phyloP scores from a whole-genome alignment of 1,140 invertebrate genomes.

The Sycophaga agraensis region DNA sequence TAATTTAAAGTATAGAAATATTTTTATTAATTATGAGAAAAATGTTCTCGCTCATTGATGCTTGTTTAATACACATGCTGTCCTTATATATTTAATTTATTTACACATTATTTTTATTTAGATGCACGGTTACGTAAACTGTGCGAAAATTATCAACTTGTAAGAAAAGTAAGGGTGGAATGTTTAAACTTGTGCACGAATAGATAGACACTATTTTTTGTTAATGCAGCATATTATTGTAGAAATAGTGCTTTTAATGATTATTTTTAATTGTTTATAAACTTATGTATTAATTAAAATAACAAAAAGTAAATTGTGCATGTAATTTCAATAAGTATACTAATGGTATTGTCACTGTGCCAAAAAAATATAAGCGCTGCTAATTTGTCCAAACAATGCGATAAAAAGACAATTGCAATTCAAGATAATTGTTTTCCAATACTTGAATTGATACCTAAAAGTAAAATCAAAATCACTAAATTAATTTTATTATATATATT shows the following conservation, averaged over 20 bases:
- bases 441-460: slow-evolving; percentile 13
- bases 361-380: slow-evolving; percentile 10
- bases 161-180: too few relatives aligned
- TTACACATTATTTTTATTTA: too few relatives aligned
- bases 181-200: too few relatives aligned
- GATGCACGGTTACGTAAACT: too few relatives aligned
- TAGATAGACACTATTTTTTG: too few relatives aligned
- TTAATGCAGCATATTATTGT: too few relatives aligned
- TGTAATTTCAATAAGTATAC: slow-evolving; percentile 13
- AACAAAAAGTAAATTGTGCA: background rate
- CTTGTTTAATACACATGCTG: slow-evolving; percentile 5
- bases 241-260: slow-evolving; percentile 9
- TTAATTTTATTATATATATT: background rate
- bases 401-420: slow-evolving; percentile 15
- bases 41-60: too few relatives aligned
- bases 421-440: slow-evolving; percentile 1
- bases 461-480: slow-evolving; percentile 1
- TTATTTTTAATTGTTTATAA: slow-evolving; percentile 14
- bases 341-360: slow-evolving; percentile 15
- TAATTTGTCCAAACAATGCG: slow-evolving; percentile 7
- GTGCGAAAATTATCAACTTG: too few relatives aligned
- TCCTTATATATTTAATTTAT: too few relatives aligned
- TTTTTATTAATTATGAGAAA: too few relatives aligned
- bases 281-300: background rate
- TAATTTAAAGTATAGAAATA: slow-evolving; percentile 2